phyloP scores from a whole-genome alignment of 2,888 invertebrate genomes.

The Drosophila infuscata region DNA sequence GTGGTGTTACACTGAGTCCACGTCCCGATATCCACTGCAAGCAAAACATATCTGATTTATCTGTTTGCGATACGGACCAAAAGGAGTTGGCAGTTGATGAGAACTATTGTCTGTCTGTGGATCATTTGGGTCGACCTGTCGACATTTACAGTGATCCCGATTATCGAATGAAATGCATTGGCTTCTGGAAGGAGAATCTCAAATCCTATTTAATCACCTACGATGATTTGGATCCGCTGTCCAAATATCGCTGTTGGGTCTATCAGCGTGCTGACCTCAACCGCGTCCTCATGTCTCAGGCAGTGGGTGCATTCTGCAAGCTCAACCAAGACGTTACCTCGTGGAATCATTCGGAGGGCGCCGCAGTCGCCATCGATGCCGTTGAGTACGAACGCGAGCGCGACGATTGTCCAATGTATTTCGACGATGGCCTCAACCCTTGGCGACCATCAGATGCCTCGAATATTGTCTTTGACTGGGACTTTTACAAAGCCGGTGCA shows the following conservation, averaged over 20 bases:
- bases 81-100: constrained; percentile 97
- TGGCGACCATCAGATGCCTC: constrained; percentile 91
- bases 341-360: constrained; percentile 95
- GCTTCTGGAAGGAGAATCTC: constrained; percentile 98
- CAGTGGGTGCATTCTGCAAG: constrained; percentile 96
- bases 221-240: constrained; percentile 97
- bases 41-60: constrained; percentile 97
- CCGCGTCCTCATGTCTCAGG: constrained; percentile 92
- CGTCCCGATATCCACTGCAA: constrained; percentile 96
- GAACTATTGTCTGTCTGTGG: constrained; percentile 98
- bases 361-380: constrained; percentile 95
- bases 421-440: constrained; percentile 96
- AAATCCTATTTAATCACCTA: constrained; percentile 98
- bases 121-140: constrained; percentile 96
- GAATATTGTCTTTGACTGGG: constrained; percentile 90
- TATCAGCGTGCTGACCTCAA: constrained; percentile 98
- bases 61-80: constrained; percentile 97
- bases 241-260: constrained; percentile 98
- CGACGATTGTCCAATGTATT: constrained; percentile 98
- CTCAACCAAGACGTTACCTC: constrained; percentile 95
- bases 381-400: constrained; percentile 96
- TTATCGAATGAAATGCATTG: constrained; percentile 98
- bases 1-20: constrained; percentile 97
- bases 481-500: constrained; percentile 83
- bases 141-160: constrained; percentile 98